These are phyloP conservation scores for Apomyelois bistriatella DNA, from an alignment of 2,888 invertebrate species.

Conservation along the genomic window DNA sequence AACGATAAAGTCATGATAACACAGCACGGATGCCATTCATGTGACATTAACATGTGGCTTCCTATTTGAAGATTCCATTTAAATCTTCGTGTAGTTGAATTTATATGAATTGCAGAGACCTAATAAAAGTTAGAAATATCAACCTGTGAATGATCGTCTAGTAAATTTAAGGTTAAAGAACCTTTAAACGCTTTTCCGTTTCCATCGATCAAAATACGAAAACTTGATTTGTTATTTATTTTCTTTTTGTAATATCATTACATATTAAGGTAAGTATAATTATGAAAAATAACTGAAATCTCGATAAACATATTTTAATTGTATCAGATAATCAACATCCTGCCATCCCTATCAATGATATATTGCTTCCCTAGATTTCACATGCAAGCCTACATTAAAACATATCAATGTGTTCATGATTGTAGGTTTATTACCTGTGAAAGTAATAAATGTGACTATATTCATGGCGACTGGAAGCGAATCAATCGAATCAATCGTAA, in stretches of 20 bases:
- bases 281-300: no score
- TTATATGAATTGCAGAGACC: constrained; percentile 1
- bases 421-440: constrained; percentile 63
- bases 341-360: constrained; percentile 4
- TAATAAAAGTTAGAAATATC: constrained; percentile 3
- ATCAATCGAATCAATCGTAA: constrained; percentile 57
- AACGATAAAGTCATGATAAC: constrained; percentile 51
- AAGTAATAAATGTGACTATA: constrained; percentile 62
- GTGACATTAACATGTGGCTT: constrained; percentile 59
- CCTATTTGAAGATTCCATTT: constrained; percentile 38
- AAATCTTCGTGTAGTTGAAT: constrained; percentile 5
- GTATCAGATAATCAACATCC: constrained; percentile 15
- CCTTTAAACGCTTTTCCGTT: no score
- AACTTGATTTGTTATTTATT: no score
- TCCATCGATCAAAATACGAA: no score
- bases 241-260: no score
- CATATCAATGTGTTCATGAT: constrained; percentile 42
- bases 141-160: neutral
- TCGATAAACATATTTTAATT: constrained; percentile 13
- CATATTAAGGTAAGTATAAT: no score
- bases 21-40: constrained; percentile 31
- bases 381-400: constrained; percentile 14
- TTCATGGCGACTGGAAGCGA: constrained; percentile 53
- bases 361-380: constrained; percentile 2
- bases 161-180: neutral